These are phyloP conservation scores for Mixornis gularis DNA, from an alignment of 2,113 vertebrate genomes.

Conservation along the genomic window DNA sequence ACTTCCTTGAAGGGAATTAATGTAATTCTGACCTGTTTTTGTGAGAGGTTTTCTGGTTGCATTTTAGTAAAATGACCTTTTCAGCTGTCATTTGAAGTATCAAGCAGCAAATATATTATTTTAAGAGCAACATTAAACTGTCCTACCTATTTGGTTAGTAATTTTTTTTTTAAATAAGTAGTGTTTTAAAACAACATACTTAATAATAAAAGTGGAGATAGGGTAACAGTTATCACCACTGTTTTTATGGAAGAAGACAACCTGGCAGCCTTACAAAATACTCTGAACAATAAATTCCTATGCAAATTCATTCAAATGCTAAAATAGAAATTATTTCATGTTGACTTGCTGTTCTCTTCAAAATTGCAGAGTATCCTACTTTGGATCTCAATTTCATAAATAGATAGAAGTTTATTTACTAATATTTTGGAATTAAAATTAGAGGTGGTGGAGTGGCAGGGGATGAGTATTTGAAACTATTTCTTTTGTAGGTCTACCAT, in stretches of 20 bases:
- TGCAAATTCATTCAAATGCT: not conserved
- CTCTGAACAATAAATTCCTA: not conserved
- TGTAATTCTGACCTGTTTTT: not conserved
- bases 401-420: not conserved
- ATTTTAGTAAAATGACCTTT: not conserved
- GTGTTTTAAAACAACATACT: not conserved
- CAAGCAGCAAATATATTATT: not conserved
- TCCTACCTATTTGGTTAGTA: not conserved
- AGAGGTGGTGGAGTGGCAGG: not conserved
- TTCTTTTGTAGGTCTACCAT: not conserved
- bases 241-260: not conserved
- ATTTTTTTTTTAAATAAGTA: not conserved
- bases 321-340: not conserved
- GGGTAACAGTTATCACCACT: not conserved
- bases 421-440: not conserved
- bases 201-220: not conserved
- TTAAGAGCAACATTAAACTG: not conserved
- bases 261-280: not conserved
- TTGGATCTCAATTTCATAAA: not conserved
- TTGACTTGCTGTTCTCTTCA: not conserved
- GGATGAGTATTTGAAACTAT: not conserved
- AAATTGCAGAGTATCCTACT: not conserved
- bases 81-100: not conserved
- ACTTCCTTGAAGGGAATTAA: not conserved
- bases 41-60: not conserved